Evolutionary conservation across 2,113 vertebrate genomes (phyloP).

Genomic region (Acinonyx jubatus): DNA sequence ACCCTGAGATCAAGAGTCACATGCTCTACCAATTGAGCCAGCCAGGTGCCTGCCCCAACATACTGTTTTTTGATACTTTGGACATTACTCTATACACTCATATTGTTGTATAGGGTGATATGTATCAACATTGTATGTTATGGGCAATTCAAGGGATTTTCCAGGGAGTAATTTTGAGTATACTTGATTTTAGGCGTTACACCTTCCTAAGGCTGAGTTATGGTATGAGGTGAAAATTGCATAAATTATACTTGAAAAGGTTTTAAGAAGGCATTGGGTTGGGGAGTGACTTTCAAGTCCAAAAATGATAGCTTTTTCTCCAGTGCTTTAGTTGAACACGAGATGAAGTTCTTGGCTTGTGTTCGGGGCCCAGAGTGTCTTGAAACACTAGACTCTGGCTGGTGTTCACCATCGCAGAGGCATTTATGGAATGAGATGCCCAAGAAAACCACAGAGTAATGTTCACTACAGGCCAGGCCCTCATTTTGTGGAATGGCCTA

Average conservation of each 20-base stretch:
- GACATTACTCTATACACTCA: no score
- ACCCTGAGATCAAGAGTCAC: not conserved
- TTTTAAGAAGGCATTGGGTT: not conserved
- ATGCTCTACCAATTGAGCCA: not conserved
- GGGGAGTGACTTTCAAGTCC: not conserved
- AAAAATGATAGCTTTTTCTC: not conserved
- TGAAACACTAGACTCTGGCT: not conserved
- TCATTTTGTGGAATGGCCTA: not conserved
- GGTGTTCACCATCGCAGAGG: not conserved
- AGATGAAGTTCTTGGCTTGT: not conserved
- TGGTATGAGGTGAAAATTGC: not conserved
- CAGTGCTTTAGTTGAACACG: not conserved
- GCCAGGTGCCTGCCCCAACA: not conserved
- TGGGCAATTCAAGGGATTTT: not conserved
- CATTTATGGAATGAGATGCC: no score
- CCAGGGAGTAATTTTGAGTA: not conserved
- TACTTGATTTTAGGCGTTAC: not conserved
- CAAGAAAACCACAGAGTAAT: not conserved
- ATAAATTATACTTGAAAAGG: not conserved
- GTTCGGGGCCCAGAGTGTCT: not conserved
- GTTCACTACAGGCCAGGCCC: not conserved
- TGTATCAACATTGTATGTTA: not conserved
- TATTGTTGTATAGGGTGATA: not conserved
- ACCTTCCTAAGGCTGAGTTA: not conserved
- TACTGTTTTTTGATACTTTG: not conserved